phyloP scores from a whole-genome alignment of 2,888 invertebrate genomes.

The Cryptus viduatorius region DNA sequence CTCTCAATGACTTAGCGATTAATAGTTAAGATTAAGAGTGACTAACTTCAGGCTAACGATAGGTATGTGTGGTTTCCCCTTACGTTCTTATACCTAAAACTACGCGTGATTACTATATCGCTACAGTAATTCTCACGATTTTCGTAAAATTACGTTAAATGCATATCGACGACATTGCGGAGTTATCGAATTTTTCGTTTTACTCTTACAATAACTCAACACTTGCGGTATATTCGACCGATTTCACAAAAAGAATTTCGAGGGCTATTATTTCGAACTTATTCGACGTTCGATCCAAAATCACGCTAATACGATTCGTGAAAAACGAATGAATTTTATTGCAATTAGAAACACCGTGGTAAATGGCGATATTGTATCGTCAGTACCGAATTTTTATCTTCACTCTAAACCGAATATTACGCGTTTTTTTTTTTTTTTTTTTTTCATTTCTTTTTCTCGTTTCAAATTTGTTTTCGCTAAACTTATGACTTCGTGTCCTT shows the following conservation, averaged over 20 bases:
- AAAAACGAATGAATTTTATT: slow-evolving; percentile 53
- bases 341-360: slow-evolving; percentile 49
- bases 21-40: slow-evolving; percentile 59
- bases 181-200: slow-evolving; percentile 41
- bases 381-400: slow-evolving; percentile 49
- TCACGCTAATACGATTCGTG: slow-evolving; percentile 20
- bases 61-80: slow-evolving; percentile 45
- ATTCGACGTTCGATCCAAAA: slow-evolving; percentile 32
- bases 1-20: slow-evolving; percentile 62
- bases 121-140: slow-evolving; percentile 52
- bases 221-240: slow-evolving; percentile 45
- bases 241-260: slow-evolving; percentile 30
- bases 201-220: not conserved
- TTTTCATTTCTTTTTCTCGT: slow-evolving; percentile 68
- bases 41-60: slow-evolving; percentile 53
- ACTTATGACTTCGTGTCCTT: slow-evolving; percentile 58
- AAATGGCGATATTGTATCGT: slow-evolving; percentile 22
- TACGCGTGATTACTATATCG: slow-evolving; percentile 43
- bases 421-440: slow-evolving; percentile 39
- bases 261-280: slow-evolving; percentile 32
- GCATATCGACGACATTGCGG: slow-evolving; percentile 61
- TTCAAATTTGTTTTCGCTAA: slow-evolving; percentile 67
- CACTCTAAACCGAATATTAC: slow-evolving; percentile 62
- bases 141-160: slow-evolving; percentile 39
- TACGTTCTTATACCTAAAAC: slow-evolving; percentile 40